Base-by-base conservation (phyloP, 2,113 vertebrate genomes). In the Pedionomus torquatus region DNA sequence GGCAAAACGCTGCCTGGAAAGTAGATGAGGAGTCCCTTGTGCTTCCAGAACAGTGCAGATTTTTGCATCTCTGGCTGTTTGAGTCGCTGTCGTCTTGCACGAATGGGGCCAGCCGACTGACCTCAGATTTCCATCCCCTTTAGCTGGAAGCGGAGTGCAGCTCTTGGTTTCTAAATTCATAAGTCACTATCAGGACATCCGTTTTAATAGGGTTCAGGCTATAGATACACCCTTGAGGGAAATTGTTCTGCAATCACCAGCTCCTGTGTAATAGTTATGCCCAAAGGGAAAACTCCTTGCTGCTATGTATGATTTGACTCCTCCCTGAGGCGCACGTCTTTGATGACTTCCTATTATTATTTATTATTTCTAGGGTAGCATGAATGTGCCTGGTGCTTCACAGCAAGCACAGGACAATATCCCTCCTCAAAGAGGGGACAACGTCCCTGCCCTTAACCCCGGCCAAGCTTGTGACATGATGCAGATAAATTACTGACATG, bases 161-260 rank as follows among this genome's bases (percentile, higher is more conserved):
- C 64, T 76, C 71, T 24, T 25, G 18, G 46, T 58, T 92, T 74
- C 76, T 91, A 39, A 87, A 94, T 81, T 89, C 95, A 49, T 78
- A 71, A 90, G 43, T 78, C 87, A 83, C 72, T 14, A 7, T 48
- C 95, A 71, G 77, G 70, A 81, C 87, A 95, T 89, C 83, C 80
- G 84, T 95, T 96, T 95, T 95, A 91, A 86, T 78, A 70, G 89
- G 90, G 86, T 70, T 89, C 71, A 74, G 86, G 83, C 86, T 49
- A 41, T 41, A 41, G 41, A 12, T 13, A 41, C n/a, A 80, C 75
- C 76, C 89, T 89, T 44, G 91, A 70, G 89, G 89, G 71, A 84
- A 93, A 94, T 93, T 80, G 83, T 66, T 92, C 80, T 89, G 86
- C 37, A 30, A 68, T 91, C 93, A 92, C 57, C 58, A 90, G 80